Percentiles rank a stretch among this genome's conserved stretches.
Conservation (phyloP, 1,140 invertebrate genomes). For the Coptotermes formosanus region DNA sequence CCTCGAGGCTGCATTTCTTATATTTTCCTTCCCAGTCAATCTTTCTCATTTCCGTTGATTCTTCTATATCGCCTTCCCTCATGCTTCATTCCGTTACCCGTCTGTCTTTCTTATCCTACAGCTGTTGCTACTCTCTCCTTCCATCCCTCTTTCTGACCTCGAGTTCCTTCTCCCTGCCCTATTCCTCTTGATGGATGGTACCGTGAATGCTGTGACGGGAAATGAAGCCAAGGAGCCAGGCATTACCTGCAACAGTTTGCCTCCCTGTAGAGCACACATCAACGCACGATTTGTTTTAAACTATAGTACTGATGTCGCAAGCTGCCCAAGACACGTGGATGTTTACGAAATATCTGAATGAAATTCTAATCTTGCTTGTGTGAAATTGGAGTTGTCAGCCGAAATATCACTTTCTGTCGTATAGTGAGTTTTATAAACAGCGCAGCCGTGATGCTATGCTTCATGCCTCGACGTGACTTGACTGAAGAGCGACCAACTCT, state of each 20-base stretch:
- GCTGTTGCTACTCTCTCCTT: background rate
- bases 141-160: background rate
- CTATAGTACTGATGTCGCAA: no score
- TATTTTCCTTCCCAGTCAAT: background rate
- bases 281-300: background rate
- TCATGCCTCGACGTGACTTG: no score
- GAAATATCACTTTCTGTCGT: no score
- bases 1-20: background rate
- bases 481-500: no score
- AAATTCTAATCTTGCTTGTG: no score
- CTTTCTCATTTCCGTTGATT: conserved; percentile 4
- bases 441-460: no score
- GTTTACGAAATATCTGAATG: no score
- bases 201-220: background rate
- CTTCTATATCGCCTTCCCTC: background rate
- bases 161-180: background rate
- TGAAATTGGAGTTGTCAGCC: no score
- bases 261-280: background rate
- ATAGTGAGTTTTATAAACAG: no score
- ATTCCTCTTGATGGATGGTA: background rate
- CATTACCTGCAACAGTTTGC: background rate
- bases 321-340: no score
- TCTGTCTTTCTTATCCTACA: background rate
- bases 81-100: background rate
- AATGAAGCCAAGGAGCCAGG: background rate